A percentile compares a stretch with the other conserved stretches of the same genome.
Evolutionary conservation across 1,140 invertebrate genomes (phyloP).

Genomic region (Brachionus plicatilis): DNA sequence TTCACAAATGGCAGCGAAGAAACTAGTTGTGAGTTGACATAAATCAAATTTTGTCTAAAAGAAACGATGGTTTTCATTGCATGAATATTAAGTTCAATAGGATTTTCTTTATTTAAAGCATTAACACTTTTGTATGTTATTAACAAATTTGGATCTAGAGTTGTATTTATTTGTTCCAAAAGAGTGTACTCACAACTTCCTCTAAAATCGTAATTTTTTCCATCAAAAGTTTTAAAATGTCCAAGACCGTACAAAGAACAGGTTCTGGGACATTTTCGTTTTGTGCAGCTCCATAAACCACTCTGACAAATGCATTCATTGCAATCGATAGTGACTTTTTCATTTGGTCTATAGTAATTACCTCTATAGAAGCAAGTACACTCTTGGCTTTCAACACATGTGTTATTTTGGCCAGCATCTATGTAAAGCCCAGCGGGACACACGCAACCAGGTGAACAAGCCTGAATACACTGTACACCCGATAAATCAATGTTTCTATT

Average conservation of each 20-base stretch:
- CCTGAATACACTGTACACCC: constrained; percentile 40
- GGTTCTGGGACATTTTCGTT: constrained; percentile 50
- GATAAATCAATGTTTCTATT: not conserved
- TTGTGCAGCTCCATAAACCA: constrained; percentile 48
- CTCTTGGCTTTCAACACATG: constrained; percentile 42
- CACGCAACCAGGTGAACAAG: constrained; percentile 43
- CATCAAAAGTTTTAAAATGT: constrained; percentile 43
- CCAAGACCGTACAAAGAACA: constrained; percentile 64
- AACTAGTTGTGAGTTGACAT: not conserved
- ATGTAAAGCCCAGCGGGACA: constrained; percentile 41
- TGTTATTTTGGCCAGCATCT: constrained; percentile 36
- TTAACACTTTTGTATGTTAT: not conserved
- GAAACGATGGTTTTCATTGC: not conserved
- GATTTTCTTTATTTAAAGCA: not conserved
- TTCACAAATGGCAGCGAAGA: constrained; percentile 32
- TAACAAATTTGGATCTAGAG: not conserved
- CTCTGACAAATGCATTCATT: constrained; percentile 47
- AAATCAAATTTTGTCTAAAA: not conserved
- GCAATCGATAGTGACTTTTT: constrained; percentile 42
- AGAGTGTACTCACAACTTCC: constrained; percentile 41
- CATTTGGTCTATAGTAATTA: constrained; percentile 28
- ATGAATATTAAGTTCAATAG: not conserved
- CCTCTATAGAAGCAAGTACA: constrained; percentile 44
- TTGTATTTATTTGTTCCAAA: constrained; percentile 39
- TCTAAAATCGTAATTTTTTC: constrained; percentile 41